Conservation (phyloP, 1,140 invertebrate genomes). For the Argopecten irradians region DNA sequence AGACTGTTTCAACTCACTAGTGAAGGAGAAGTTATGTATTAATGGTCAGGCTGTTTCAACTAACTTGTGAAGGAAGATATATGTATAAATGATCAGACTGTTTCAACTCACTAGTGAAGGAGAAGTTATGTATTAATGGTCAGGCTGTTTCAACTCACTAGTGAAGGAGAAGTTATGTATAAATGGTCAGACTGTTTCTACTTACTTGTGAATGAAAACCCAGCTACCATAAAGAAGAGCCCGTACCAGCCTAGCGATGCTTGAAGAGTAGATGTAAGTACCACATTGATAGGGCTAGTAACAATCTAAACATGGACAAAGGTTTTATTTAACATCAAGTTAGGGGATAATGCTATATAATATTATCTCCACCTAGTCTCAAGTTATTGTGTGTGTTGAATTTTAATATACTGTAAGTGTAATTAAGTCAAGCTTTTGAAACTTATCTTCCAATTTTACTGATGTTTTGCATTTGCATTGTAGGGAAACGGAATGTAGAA, state of each 20-base stretch:
- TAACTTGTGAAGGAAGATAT: no score
- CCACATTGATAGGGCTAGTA: slow-evolving; percentile 56
- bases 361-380: not conserved
- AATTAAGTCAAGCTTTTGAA: not conserved
- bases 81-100: no score
- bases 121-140: no score
- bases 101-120: no score
- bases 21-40: no score
- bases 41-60: no score
- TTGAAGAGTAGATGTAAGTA: slow-evolving; percentile 59
- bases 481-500: no score
- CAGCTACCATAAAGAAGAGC: slow-evolving; percentile 62
- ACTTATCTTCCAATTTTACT: not conserved
- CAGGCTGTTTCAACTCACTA: not conserved
- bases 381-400: not conserved
- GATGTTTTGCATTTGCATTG: no score
- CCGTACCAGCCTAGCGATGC: slow-evolving; percentile 62
- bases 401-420: not conserved
- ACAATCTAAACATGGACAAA: slow-evolving; percentile 55
- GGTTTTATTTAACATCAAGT: no score
- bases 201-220: slow-evolving; percentile 66
- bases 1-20: no score
- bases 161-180: no score
- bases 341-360: slow-evolving; percentile 21
- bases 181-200: slow-evolving; percentile 37